Evolutionary conservation across 1,140 invertebrate species (phyloP).

Genomic region (Drosophila nigrodunni): DNA sequence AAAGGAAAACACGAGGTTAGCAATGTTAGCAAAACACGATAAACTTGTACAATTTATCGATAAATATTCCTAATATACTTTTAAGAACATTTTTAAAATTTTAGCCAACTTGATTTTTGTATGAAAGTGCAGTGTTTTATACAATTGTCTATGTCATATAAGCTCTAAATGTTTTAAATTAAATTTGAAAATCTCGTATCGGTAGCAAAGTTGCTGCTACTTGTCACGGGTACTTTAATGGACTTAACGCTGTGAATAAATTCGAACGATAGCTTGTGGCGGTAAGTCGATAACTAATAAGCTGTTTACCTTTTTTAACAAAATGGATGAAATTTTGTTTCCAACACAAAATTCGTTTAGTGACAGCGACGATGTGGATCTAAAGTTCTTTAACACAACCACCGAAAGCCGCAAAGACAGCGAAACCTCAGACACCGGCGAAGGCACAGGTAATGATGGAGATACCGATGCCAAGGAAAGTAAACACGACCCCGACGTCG

Average conservation of each 20-base stretch:
- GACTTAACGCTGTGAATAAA: constrained; percentile 4
- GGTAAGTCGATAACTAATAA: constrained; percentile 9
- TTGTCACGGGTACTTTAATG: too few relatives aligned
- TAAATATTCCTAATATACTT: not conserved
- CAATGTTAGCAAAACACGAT: constrained; percentile 25
- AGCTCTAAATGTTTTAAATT: too few relatives aligned
- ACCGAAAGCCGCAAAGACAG: constrained; percentile 64
- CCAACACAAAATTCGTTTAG: constrained; percentile 67
- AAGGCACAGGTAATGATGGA: constrained; percentile 42
- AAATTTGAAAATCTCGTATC: not conserved
- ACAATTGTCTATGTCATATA: not conserved
- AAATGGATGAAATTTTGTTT: constrained; percentile 79
- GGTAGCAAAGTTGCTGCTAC: not conserved
- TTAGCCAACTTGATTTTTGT: not conserved
- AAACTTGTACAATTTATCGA: not conserved
- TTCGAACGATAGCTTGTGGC: not conserved
- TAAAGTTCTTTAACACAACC: constrained; percentile 66
- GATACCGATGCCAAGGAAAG: constrained; percentile 54
- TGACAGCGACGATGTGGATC: constrained; percentile 71
- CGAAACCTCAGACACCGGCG: constrained; percentile 60
- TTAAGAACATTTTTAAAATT: not conserved
- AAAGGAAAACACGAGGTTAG: constrained; percentile 53
- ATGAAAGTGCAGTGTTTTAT: too few relatives aligned
- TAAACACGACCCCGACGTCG: constrained; percentile 59
- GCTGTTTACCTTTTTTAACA: constrained; percentile 30